A percentile compares a stretch with the other conserved stretches of the same genome.
Conservation (phyloP, 2,888 invertebrate species). For the Idaea dimidiata region DNA sequence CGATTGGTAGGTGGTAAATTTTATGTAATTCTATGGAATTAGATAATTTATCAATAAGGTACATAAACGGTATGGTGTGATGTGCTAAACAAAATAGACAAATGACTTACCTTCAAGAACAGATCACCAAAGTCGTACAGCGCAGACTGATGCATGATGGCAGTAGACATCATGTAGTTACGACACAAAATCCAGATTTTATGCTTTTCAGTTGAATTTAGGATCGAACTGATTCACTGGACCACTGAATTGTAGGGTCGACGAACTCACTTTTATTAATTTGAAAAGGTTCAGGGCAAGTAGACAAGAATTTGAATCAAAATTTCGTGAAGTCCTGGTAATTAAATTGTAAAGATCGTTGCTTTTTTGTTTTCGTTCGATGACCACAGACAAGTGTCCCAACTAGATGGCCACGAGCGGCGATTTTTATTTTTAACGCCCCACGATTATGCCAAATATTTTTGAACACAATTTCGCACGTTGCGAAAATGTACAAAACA, state of each 20-base stretch:
- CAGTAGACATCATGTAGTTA: conserved; percentile 85
- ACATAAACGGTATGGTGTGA: neutral
- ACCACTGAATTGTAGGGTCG: conserved; percentile 55
- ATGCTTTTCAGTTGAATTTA: conserved; percentile 50
- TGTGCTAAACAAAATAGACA: conserved; percentile 20
- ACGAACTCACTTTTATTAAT: conserved; percentile 67
- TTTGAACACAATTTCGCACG: conserved; percentile 80
- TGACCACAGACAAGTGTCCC: conserved; percentile 71
- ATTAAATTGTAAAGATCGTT: conserved; percentile 62
- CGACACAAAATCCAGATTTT: conserved; percentile 74
- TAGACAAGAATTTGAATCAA: conserved; percentile 67
- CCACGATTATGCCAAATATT: conserved; percentile 61
- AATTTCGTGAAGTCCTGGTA: conserved; percentile 58
- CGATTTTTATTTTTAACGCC: conserved; percentile 53
- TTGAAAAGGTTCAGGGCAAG: conserved; percentile 60
- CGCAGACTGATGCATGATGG: conserved; percentile 88
- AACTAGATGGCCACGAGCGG: conserved; percentile 73
- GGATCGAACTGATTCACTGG: conserved; percentile 70
- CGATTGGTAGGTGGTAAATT: no score
- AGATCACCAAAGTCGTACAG: conserved; percentile 89
- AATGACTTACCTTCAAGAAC: conserved; percentile 84
- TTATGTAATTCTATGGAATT: no score
- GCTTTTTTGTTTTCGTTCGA: conserved; percentile 73
- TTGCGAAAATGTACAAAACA: conserved; percentile 81
- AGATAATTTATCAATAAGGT: no score